Conservation (phyloP, 2,113 vertebrate species). For the Vulpes ferrilata region DNA sequence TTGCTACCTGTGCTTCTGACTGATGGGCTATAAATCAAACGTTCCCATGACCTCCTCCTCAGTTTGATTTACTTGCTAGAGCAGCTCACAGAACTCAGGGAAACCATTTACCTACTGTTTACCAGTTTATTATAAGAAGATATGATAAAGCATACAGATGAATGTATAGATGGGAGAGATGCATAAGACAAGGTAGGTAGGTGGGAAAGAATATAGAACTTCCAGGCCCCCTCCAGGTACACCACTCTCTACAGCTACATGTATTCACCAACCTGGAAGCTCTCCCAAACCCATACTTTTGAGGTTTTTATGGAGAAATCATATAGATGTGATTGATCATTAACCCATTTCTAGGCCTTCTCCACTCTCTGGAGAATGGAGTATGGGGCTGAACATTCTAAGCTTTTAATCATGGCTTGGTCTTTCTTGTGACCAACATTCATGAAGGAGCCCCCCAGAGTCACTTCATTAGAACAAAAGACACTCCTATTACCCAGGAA, state of each 20-base stretch:
- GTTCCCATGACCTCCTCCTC: neutral
- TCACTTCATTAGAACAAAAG: neutral
- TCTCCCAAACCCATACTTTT: too few relatives aligned
- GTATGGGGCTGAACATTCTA: neutral
- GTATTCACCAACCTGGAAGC: neutral
- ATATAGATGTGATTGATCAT: neutral
- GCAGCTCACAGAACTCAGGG: neutral
- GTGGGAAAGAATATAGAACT: neutral
- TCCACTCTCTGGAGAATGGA: neutral
- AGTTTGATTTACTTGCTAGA: neutral
- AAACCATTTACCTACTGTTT: neutral
- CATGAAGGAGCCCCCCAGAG: neutral
- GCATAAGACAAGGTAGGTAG: neutral
- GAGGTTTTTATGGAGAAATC: neutral
- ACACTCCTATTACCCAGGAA: neutral
- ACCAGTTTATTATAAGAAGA: neutral
- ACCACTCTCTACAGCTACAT: neutral
- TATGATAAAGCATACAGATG: neutral
- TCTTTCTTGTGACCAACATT: neutral
- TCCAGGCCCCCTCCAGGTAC: fast-evolving
- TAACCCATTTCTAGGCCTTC: neutral
- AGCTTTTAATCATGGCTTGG: neutral
- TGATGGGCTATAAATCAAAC: neutral
- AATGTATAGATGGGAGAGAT: neutral
- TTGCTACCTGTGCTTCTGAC: neutral